Base-by-base conservation (phyloP, 2,888 invertebrate genomes). In the Ectemnius continuus region DNA sequence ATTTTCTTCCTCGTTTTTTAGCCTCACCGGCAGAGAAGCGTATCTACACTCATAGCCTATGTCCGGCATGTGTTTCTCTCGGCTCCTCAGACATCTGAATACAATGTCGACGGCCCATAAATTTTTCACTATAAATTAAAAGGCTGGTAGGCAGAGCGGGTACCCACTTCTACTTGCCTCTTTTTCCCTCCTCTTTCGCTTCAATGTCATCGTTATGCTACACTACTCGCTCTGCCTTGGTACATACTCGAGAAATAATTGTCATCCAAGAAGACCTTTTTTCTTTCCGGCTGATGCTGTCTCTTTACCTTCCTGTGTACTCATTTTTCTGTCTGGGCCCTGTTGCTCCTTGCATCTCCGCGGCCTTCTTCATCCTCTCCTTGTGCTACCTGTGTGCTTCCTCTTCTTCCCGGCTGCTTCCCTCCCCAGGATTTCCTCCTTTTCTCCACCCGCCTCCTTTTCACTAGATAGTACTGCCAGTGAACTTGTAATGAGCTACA, bases 101-200 rank as follows among this genome's bases (percentile, higher is more conserved):
- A 85, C 85, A 87, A 85, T 85, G 84, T 82, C 82, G 80, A 60
- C 79, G 83, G 79, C 72, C 80, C 84, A 87, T 86, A 86, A 86
- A 86, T 86, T 86, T 84, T 85, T 86, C 82, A 82, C 75, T 82
- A 86, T 86, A 86, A 86, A 85, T 83, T 86, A 86, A 87, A 82
- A 86, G 78, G 76, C 81, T 78, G 80, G 79, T 77, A 82, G 76
- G 73, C 78, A 74, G 61, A 74, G 61, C 68, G 70, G 73, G 73
- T 66, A 61, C 69, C 36, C 36, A 63, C 73, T 75, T 68, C 66
- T 62, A 23, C 16, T 45, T 11, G 26, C 26, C 61, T 23, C 23
- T 23, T 23, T 23, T 23, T 23, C 23, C 59, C 62, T 56, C 67
- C 14, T 36, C 18, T 46, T 13, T 59, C 20, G 57, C 64, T 46